phyloP scores from a whole-genome alignment of 1,140 invertebrate genomes.

The Chelonus insularis region DNA sequence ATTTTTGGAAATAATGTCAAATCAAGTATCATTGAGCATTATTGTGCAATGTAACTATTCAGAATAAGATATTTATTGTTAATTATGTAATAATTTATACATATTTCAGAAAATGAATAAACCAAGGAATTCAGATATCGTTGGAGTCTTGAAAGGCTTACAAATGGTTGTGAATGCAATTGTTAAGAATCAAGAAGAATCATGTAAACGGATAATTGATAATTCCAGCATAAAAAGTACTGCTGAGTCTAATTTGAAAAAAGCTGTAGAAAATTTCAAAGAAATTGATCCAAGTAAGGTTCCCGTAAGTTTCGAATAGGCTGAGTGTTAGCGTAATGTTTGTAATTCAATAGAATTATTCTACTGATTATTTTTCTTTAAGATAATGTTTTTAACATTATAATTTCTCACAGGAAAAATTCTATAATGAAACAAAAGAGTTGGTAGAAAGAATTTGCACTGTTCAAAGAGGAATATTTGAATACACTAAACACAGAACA shows the following conservation, averaged over 20 bases:
- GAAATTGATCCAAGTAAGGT: constrained; percentile 54
- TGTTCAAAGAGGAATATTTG: constrained; percentile 47
- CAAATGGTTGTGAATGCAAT: constrained; percentile 46
- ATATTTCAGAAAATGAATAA: constrained; percentile 50
- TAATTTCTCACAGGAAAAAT: constrained; percentile 39
- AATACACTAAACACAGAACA: constrained; percentile 44
- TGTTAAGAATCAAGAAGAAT: constrained; percentile 46
- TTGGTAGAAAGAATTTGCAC: constrained; percentile 42
- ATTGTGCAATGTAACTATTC: no score
- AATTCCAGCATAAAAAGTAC: constrained; percentile 46
- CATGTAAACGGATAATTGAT: constrained; percentile 38
- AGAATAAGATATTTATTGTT: no score
- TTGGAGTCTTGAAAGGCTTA: constrained; percentile 47
- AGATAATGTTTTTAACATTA: neutral
- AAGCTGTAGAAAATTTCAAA: constrained; percentile 37
- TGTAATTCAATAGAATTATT: neutral
- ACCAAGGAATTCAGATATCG: constrained; percentile 45
- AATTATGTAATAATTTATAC: no score
- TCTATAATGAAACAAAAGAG: constrained; percentile 43
- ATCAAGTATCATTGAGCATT: no score
- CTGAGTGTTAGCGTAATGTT: neutral
- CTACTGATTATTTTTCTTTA: neutral
- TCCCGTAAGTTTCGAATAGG: constrained; percentile 52
- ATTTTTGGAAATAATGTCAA: no score
- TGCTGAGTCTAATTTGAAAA: constrained; percentile 38